Base-by-base conservation (phyloP, 2,113 vertebrate species). In the Anthoscopus minutus region DNA sequence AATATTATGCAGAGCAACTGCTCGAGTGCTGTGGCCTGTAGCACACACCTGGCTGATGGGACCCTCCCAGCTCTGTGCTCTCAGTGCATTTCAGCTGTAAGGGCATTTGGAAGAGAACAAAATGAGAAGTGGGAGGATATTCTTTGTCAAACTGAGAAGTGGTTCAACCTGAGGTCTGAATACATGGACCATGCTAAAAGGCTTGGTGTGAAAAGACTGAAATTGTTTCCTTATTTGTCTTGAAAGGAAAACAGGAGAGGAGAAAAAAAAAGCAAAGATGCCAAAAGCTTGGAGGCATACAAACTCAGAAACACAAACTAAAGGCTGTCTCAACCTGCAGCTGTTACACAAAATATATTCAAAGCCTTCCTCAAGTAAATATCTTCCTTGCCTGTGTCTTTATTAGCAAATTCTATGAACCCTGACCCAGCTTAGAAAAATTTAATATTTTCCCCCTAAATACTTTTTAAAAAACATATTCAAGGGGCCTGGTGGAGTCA, bases 401-500 rank as follows among this genome's bases (percentile, higher is more conserved):
- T 99, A 99, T 99, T 99, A 98, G 98, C 98, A 98, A 98, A 98
- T 98, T 98, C 98, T 98, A 97, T 98, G 98, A 98, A 98, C 98
- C 97, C 97, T 98, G 98, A 99, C 98, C 98, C 92, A 86, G 97
- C 97, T 98, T 95, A 84, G 92, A 98, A 98, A 98, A 98, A 98
- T 98, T 98, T 98, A 98, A 99, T 99, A 98, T 98, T 98, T 98
- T 97, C 96, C 91, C 89, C 97, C 97, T 94, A 98, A 99, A 99
- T 99, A 99, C 98, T 90, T 99, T 98, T 99, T 98, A 97, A 98
- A 99, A 98, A 98, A 98, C 98, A 98, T 97, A 97, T 98, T 98
- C 98, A 97, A 97, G 96, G 97, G 97, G 98, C 96, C 94, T 90
- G 92, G 96, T 98, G 98, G 98, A 98, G 98, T 97, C 98, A 98